Evolutionary conservation across 2,113 vertebrate species (phyloP).

Genomic region (Myotis brandtii): DNA sequence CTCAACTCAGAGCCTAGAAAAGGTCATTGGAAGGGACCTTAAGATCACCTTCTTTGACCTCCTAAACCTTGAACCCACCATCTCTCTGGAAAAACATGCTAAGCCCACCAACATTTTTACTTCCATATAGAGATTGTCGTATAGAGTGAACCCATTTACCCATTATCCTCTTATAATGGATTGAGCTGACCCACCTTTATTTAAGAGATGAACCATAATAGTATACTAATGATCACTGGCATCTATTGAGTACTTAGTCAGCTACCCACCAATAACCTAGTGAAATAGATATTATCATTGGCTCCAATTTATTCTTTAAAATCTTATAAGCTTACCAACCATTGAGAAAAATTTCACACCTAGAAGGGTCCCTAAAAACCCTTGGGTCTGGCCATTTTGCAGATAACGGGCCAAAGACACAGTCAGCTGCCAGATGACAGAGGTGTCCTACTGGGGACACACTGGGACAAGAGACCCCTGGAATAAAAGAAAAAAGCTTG

Average conservation of each 20-base stretch:
- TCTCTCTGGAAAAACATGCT: not conserved
- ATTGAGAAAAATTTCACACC: not conserved
- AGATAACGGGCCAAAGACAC: not conserved
- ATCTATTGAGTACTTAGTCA: not conserved
- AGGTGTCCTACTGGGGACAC: not conserved
- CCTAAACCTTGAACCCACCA: not conserved
- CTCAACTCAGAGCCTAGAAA: not conserved
- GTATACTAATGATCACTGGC: not conserved
- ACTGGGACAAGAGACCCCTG: not conserved
- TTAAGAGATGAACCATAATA: not conserved
- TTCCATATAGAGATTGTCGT: not conserved
- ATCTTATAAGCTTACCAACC: not conserved
- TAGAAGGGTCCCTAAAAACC: not conserved
- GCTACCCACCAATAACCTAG: not conserved
- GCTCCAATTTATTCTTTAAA: not conserved
- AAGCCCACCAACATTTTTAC: not conserved
- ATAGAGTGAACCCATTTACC: not conserved
- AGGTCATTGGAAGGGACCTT: not conserved
- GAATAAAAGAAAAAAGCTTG: not conserved
- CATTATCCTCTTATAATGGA: not conserved
- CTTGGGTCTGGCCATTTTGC: not conserved
- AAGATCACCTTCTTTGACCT: not conserved
- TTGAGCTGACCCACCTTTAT: not conserved
- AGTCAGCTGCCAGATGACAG: not conserved
- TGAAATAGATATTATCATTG: not conserved